Conservation (phyloP, 2,113 vertebrate species). For the Pluvialis apricaria region DNA sequence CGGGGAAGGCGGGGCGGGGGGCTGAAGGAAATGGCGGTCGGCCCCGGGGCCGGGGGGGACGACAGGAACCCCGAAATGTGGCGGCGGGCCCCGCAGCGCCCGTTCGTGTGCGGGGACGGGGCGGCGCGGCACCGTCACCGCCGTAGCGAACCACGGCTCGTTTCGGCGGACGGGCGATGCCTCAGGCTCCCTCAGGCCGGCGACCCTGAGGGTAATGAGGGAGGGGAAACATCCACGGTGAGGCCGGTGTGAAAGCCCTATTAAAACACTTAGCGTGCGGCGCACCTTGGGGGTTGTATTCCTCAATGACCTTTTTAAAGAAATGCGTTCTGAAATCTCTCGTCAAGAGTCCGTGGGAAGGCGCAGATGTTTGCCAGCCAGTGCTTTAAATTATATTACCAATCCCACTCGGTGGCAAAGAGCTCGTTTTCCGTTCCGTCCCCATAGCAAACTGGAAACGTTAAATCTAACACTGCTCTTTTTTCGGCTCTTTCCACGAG, state of each 20-base stretch:
- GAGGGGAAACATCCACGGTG: background rate
- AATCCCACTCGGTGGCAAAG: background rate
- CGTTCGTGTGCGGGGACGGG: too few relatives aligned
- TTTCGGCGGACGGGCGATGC: background rate
- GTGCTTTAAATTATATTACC: background rate
- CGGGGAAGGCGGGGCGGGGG: background rate
- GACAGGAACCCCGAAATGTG: too few relatives aligned
- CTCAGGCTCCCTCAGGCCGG: background rate
- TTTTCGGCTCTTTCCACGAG: background rate
- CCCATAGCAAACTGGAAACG: background rate
- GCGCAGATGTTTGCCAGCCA: background rate
- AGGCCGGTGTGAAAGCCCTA: background rate
- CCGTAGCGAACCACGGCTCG: fast-evolving
- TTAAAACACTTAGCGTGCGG: background rate
- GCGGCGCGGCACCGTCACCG: background rate
- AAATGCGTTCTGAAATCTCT: background rate
- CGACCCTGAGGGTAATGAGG: background rate
- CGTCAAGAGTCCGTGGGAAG: background rate
- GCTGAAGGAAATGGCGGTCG: background rate
- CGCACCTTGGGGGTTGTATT: background rate
- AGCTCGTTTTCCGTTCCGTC: background rate
- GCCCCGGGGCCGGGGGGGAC: background rate
- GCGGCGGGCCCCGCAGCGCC: too few relatives aligned
- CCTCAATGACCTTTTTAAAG: constrained; percentile 13
- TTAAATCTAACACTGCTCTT: background rate